Conservation (phyloP, 2,797 vertebrate species). For the Coregonus sp. region DNA sequence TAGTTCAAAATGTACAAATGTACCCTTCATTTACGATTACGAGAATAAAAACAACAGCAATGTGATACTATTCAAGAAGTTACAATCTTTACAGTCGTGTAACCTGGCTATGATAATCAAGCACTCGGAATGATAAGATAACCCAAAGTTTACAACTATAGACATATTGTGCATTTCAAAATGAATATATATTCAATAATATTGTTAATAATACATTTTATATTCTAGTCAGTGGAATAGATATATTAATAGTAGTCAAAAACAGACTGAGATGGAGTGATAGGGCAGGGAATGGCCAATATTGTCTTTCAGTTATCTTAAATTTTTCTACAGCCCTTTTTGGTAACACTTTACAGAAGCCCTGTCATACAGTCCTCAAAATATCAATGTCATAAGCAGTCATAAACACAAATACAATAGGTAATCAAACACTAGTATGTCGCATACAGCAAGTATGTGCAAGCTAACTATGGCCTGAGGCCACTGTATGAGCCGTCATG, state of each 20-base stretch:
- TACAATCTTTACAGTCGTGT: conserved; percentile 70
- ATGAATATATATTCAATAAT: conserved; percentile 59
- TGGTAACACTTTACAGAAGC: conserved; percentile 32
- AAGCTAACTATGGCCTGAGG: not conserved
- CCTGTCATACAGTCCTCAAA: conserved; percentile 35
- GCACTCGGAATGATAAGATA: conserved; percentile 67
- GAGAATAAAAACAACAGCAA: conserved; percentile 73
- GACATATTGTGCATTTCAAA: conserved; percentile 70
- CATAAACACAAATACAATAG: conserved; percentile 26
- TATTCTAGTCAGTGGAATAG: conserved; percentile 60
- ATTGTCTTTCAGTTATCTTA: too few relatives aligned
- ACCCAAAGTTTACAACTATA: conserved; percentile 71
- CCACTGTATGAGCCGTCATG: conserved; percentile 11
- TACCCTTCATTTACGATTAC: conserved; percentile 74
- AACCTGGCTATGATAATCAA: conserved; percentile 57
- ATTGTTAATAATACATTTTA: conserved; percentile 70
- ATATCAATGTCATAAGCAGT: conserved; percentile 39
- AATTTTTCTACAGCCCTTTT: conserved; percentile 55
- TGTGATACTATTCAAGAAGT: conserved; percentile 69
- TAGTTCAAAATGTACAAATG: conserved; percentile 59
- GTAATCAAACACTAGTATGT: not conserved
- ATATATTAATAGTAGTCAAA: conserved; percentile 64
- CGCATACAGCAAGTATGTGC: not conserved
- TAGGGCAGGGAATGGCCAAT: too few relatives aligned
- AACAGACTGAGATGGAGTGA: conserved; percentile 25